Evolutionary conservation across 1,140 invertebrate genomes (phyloP).

Genomic region (Drosophila triauraria): DNA sequence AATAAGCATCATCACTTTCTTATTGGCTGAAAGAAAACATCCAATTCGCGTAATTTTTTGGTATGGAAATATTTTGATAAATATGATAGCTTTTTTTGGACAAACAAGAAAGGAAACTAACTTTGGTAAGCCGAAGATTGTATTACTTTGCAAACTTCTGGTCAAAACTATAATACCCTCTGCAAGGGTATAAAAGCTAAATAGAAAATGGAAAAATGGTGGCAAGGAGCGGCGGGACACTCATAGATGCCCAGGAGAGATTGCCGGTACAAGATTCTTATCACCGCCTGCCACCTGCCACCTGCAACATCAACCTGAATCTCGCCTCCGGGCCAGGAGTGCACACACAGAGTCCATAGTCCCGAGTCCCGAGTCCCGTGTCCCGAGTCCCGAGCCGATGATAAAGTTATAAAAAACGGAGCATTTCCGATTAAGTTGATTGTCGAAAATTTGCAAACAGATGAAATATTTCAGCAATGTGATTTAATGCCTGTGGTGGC

Average conservation of each 20-base stretch:
- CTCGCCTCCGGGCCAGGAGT: background rate
- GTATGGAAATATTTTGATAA: too few species aligned
- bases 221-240: slow-evolving; percentile 2
- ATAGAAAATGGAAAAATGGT: slow-evolving; percentile 1
- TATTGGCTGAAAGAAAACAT: too few species aligned
- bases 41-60: too few species aligned
- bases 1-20: too few species aligned
- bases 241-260: slow-evolving; percentile 48
- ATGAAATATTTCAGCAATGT: slow-evolving; percentile 76
- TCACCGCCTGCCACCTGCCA: slow-evolving; percentile 38
- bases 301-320: slow-evolving; percentile 22
- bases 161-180: too few species aligned
- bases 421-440: slow-evolving; percentile 67
- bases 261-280: slow-evolving; percentile 48
- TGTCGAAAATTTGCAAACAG: slow-evolving; percentile 81
- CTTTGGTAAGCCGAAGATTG: too few species aligned
- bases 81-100: too few species aligned
- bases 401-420: slow-evolving; percentile 78
- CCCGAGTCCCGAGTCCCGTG: background rate
- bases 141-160: too few species aligned
- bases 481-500: slow-evolving; percentile 66
- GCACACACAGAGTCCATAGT: background rate
- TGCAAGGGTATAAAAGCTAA: background rate
- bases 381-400: slow-evolving; percentile 28
- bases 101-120: too few species aligned